These are phyloP conservation scores for Melanostigma gelatinosum DNA, from an alignment of 2,113 vertebrate species.

Conservation along the genomic window DNA sequence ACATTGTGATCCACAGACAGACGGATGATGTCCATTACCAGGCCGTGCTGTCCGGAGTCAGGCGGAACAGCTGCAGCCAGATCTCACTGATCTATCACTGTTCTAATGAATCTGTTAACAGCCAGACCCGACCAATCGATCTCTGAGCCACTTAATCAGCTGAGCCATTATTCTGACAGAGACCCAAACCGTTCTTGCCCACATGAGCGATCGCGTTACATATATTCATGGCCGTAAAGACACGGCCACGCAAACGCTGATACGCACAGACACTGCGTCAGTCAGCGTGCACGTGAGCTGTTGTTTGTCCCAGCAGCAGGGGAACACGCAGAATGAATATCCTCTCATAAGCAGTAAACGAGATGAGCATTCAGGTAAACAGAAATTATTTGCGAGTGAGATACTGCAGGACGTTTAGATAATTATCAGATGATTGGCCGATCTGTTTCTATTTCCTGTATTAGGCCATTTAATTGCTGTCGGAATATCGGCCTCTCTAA, in stretches of 20 bases:
- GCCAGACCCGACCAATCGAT: slow-evolving; percentile 68
- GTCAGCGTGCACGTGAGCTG: slow-evolving; percentile 1
- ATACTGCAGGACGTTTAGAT: slow-evolving; percentile 5
- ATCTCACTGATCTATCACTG: slow-evolving; percentile 72
- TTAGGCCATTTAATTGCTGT: slow-evolving; percentile 7
- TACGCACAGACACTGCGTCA: background rate
- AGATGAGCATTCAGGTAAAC: slow-evolving; percentile 7
- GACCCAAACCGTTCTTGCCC: slow-evolving; percentile 46
- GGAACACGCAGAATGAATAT: background rate
- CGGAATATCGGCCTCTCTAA: background rate
- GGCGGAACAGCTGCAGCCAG: slow-evolving; percentile 72
- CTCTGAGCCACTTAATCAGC: slow-evolving; percentile 72
- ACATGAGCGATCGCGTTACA: slow-evolving; percentile 55
- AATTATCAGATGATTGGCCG: background rate
- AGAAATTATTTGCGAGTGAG: slow-evolving; percentile 7
- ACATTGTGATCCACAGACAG: slow-evolving; percentile 63
- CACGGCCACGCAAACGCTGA: slow-evolving; percentile 8
- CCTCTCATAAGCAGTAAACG: slow-evolving; percentile 5
- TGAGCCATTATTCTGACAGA: slow-evolving; percentile 66
- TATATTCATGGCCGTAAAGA: slow-evolving; percentile 42
- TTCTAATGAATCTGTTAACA: slow-evolving; percentile 76
- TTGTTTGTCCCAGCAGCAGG: background rate
- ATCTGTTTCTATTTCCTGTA: slow-evolving; percentile 16
- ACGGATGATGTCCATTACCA: slow-evolving; percentile 71
- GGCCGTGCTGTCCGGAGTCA: slow-evolving; percentile 53